Evolutionary conservation across 2,888 invertebrate species (phyloP).

Genomic region (Nasonia oneida): DNA sequence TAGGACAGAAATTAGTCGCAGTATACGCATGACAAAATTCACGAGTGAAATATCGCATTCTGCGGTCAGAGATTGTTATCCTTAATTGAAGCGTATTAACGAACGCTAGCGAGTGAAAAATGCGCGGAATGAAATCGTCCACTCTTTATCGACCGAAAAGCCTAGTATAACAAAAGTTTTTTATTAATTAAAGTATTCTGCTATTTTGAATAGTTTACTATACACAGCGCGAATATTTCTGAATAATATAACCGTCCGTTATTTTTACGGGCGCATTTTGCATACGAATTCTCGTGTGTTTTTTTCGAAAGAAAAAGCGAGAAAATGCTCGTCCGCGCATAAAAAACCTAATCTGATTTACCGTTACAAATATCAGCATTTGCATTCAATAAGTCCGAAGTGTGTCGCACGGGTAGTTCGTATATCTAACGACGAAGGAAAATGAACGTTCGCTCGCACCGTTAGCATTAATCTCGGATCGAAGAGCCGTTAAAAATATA

Average conservation of each 20-base stretch:
- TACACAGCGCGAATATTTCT: constrained; percentile 1
- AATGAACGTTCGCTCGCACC: background rate
- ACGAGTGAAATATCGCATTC: constrained; percentile 8
- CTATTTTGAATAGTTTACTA: background rate
- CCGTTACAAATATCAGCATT: background rate
- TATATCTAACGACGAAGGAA: background rate
- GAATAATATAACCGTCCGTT: background rate
- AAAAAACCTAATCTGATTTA: background rate
- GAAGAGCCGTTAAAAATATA: background rate
- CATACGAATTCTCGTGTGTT: background rate
- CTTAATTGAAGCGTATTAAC: constrained; percentile 15
- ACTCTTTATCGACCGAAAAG: constrained; percentile 33
- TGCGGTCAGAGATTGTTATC: constrained; percentile 11
- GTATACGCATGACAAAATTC: background rate
- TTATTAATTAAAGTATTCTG: background rate
- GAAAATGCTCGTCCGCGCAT: background rate
- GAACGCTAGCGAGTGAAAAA: constrained; percentile 2
- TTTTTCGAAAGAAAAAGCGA: background rate
- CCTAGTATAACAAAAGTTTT: background rate
- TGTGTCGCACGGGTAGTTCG: background rate
- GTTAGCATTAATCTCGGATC: background rate
- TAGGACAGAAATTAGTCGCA: background rate
- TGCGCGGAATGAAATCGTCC: constrained; percentile 35
- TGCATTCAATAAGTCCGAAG: background rate
- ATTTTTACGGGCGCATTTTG: background rate